Conservation (phyloP, 2,113 vertebrate species). For the Oxygymnocypris stewartii region DNA sequence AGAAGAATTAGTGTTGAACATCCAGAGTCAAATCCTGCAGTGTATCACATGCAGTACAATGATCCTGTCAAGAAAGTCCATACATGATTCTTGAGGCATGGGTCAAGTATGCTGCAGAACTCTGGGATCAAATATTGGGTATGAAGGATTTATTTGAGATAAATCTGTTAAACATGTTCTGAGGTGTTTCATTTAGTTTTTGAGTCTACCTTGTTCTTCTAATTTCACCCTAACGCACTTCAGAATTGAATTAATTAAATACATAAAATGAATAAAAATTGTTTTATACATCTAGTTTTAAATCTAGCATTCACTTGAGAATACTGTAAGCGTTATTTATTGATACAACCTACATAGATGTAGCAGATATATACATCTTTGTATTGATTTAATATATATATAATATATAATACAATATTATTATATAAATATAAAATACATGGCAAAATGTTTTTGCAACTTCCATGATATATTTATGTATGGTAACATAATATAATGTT, state of each 20-base stretch:
- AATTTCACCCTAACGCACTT: background rate
- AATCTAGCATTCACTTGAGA: background rate
- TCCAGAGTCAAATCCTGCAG: background rate
- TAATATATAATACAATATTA: too few species aligned
- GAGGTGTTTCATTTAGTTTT: background rate
- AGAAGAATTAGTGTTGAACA: constrained; percentile 34
- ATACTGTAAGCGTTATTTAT: background rate
- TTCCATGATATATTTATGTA: too few species aligned
- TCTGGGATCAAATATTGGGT: too few species aligned
- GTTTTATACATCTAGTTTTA: background rate
- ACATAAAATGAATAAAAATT: too few species aligned
- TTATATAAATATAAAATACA: too few species aligned
- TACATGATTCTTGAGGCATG: background rate
- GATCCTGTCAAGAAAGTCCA: background rate
- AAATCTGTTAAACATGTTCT: background rate
- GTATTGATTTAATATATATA: too few species aligned
- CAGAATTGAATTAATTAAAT: background rate
- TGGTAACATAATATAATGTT: too few species aligned
- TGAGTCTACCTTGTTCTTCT: background rate
- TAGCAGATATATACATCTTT: too few species aligned
- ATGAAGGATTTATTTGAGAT: background rate
- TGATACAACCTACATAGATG: too few species aligned
- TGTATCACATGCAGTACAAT: background rate
- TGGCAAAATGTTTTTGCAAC: too few species aligned
- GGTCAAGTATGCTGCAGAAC: background rate